These are phyloP conservation scores for Ericerus pela DNA, from an alignment of 1,140 invertebrate genomes.

Conservation along the genomic window DNA sequence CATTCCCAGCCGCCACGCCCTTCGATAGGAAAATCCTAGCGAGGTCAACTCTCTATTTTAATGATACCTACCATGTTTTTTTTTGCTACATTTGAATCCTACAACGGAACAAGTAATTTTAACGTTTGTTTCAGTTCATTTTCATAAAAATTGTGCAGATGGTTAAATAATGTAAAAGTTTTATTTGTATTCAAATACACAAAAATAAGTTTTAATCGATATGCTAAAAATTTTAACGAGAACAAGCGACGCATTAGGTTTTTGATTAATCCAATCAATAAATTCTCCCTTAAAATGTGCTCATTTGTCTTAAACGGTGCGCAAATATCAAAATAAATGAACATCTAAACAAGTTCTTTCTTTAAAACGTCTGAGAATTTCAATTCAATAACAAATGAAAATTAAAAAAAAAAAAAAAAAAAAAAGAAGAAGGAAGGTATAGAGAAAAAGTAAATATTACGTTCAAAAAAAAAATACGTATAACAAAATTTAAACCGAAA, in stretches of 20 bases:
- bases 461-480: too few species aligned
- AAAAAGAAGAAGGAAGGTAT: too few species aligned
- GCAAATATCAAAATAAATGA: background rate
- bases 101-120: too few species aligned
- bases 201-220: background rate
- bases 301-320: background rate
- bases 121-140: too few species aligned
- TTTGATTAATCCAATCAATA: background rate
- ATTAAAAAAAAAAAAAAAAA: background rate
- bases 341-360: background rate
- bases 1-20: too few species aligned
- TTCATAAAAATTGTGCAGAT: too few species aligned
- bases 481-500: too few species aligned
- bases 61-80: too few species aligned
- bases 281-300: background rate
- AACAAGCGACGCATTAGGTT: background rate
- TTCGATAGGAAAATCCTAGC: too few species aligned
- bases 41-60: too few species aligned
- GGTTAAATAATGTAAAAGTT: slow-evolving; percentile 2
- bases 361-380: background rate
- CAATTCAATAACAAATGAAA: background rate
- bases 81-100: too few species aligned
- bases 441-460: too few species aligned
- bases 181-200: slow-evolving; percentile 1
- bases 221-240: background rate